phyloP scores from a whole-genome alignment of 2,113 vertebrate genomes.

The Picathartes gymnocephalus region DNA sequence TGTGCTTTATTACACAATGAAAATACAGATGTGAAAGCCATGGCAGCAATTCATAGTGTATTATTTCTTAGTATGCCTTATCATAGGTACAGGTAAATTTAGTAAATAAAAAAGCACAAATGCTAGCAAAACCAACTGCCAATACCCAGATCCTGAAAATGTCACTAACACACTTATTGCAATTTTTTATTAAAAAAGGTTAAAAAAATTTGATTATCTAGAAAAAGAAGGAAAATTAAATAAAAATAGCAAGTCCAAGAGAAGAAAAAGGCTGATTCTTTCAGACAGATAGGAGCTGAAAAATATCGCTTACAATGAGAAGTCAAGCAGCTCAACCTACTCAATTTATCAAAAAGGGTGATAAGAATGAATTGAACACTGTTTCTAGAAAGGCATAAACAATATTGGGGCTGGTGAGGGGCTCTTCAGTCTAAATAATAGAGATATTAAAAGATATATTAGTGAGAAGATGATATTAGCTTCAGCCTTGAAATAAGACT shows the following conservation, averaged over 20 bases:
- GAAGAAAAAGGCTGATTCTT: background rate
- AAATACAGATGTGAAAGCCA: background rate
- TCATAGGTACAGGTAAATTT: background rate
- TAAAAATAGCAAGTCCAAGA: background rate
- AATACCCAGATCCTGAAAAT: background rate
- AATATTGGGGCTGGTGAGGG: background rate
- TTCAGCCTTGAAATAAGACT: background rate
- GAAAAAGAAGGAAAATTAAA: background rate
- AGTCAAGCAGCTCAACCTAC: background rate
- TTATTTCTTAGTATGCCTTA: background rate
- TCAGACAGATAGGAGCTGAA: background rate
- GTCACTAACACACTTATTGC: background rate
- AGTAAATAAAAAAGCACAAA: background rate
- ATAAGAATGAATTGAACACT: background rate
- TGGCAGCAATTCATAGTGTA: background rate
- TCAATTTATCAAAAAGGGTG: background rate
- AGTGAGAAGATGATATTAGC: background rate
- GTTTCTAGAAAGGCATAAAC: background rate
- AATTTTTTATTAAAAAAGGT: background rate
- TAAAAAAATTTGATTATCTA: background rate
- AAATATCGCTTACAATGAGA: background rate
- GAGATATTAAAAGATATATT: background rate
- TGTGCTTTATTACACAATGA: background rate
- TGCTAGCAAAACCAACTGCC: background rate
- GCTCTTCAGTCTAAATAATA: background rate